Evolutionary conservation across 1,140 invertebrate genomes (phyloP).

Genomic region (Philopotamus ludificatus): DNA sequence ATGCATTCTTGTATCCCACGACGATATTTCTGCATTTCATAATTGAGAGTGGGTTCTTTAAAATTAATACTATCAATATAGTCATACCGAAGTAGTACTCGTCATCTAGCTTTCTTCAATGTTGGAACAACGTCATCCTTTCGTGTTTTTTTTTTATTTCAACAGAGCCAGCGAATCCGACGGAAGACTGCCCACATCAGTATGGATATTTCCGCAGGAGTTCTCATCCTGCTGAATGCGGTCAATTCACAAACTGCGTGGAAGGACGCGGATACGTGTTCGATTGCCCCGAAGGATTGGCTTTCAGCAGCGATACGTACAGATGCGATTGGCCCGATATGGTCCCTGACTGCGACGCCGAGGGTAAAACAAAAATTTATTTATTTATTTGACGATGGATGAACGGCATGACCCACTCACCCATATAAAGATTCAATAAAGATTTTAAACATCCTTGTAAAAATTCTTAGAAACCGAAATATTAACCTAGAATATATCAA

Average conservation of each 20-base stretch:
- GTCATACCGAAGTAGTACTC: too few species aligned
- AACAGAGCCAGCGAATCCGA: constrained; percentile 59
- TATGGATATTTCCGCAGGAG: constrained; percentile 79
- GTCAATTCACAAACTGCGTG: constrained; percentile 82
- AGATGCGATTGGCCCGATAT: constrained; percentile 87
- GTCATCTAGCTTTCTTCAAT: too few species aligned
- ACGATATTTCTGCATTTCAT: too few species aligned
- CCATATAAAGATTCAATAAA: too few species aligned
- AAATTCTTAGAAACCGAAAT: too few species aligned
- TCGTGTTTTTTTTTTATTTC: constrained; percentile 13
- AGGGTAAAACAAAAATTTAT: constrained; percentile 55
- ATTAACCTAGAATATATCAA: constrained; percentile 15
- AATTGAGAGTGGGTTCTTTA: too few species aligned
- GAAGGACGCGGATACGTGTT: constrained; percentile 66
- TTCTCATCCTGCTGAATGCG: constrained; percentile 68
- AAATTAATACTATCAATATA: too few species aligned
- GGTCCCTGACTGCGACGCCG: constrained; percentile 72
- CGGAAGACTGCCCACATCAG: constrained; percentile 79
- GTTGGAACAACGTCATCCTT: too few species aligned
- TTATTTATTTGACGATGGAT: too few species aligned
- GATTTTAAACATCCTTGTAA: too few species aligned
- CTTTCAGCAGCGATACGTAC: constrained; percentile 74
- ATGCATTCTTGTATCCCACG: too few species aligned
- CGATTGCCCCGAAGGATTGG: constrained; percentile 80
- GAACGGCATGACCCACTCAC: too few species aligned